Percentiles rank a stretch among this genome's conserved stretches.
Evolutionary conservation across 2,888 invertebrate genomes (phyloP).

Genomic region (Perdita meconis): DNA sequence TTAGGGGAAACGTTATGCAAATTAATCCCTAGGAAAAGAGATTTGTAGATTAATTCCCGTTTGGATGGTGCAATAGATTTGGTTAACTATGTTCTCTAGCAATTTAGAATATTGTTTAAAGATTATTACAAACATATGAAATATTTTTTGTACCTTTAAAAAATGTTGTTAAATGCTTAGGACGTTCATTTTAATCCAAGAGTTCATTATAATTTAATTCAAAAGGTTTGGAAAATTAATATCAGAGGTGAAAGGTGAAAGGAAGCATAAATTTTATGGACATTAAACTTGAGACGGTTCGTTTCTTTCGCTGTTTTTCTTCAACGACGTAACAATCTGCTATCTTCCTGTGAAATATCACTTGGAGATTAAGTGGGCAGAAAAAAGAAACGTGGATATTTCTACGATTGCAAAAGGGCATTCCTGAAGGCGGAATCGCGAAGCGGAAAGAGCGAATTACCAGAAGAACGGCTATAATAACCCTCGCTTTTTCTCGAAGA

Average conservation of each 20-base stretch:
- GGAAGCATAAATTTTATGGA: not conserved
- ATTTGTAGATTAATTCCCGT: too few species aligned
- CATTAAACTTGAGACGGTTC: not conserved
- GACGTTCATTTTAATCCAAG: too few species aligned
- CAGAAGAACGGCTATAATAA: slow-evolving; percentile 56
- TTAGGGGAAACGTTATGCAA: too few species aligned
- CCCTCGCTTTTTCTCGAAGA: slow-evolving; percentile 50
- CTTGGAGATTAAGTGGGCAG: slow-evolving; percentile 3
- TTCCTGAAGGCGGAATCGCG: slow-evolving; percentile 31
- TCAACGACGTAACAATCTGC: not conserved
- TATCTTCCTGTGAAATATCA: slow-evolving; percentile 32
- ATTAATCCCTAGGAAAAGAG: too few species aligned
- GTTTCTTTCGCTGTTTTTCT: not conserved
- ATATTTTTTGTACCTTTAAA: too few species aligned
- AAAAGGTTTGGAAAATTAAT: too few species aligned
- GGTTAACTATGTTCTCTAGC: too few species aligned
- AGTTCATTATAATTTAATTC: too few species aligned
- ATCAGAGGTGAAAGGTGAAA: too few species aligned
- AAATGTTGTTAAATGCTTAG: too few species aligned
- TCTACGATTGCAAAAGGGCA: slow-evolving; percentile 49
- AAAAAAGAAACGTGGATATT: slow-evolving; percentile 46
- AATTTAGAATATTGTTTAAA: too few species aligned
- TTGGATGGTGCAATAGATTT: too few species aligned
- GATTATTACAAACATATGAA: not conserved
- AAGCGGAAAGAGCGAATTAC: slow-evolving; percentile 41